These are phyloP conservation scores for Drosophila aldrichi DNA, from an alignment of 2,888 invertebrate species.

Conservation along the genomic window DNA sequence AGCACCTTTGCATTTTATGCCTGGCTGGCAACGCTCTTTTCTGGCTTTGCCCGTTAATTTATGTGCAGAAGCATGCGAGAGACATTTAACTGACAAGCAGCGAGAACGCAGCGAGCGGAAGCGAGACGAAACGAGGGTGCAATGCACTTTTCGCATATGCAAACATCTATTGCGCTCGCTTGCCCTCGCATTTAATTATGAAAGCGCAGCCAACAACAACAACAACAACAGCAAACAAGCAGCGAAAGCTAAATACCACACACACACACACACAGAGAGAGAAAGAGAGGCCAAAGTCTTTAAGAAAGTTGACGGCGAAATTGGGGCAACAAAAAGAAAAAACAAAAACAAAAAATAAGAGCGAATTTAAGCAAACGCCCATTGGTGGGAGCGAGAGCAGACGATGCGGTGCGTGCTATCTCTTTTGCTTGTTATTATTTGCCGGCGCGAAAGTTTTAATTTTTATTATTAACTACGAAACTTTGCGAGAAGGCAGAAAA, in stretches of 20 bases:
- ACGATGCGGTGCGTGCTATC: conserved; percentile 39
- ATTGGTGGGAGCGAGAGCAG: conserved; percentile 1
- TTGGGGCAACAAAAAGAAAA: conserved; percentile 46
- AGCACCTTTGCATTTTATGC: conserved; percentile 47
- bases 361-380: conserved; percentile 6
- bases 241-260: conserved; percentile 19
- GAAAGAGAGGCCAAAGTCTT: conserved; percentile 33
- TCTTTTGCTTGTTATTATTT: conserved; percentile 78
- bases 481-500: conserved; percentile 71
- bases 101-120: background rate
- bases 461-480: conserved; percentile 82
- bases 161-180: conserved; percentile 24
- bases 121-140: conserved; percentile 9
- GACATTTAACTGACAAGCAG: conserved; percentile 54
- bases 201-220: conserved; percentile 6
- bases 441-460: conserved; percentile 82
- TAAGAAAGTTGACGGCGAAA: conserved; percentile 53
- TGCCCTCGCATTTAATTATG: conserved; percentile 56
- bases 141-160: conserved; percentile 59
- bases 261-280: background rate
- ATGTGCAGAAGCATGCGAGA: conserved; percentile 71
- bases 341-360: background rate
- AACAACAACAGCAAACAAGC: conserved; percentile 5
- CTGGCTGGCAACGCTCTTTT: conserved; percentile 66
- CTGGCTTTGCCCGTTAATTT: conserved; percentile 71